Conservation (phyloP, 2,888 invertebrate genomes). For the Tyria jacobaeae region DNA sequence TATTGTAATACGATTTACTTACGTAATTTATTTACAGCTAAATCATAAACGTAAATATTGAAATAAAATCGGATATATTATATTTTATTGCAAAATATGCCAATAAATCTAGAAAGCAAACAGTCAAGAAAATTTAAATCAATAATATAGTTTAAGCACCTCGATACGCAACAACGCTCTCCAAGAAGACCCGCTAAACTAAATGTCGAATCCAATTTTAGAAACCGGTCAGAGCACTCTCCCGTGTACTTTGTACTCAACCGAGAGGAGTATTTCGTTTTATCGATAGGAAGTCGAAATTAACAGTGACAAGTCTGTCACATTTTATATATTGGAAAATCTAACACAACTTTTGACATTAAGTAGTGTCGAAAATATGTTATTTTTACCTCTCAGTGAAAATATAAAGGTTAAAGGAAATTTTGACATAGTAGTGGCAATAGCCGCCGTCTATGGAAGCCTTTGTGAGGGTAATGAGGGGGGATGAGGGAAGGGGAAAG, state of each 20-base stretch:
- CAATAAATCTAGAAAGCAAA: constrained; percentile 3
- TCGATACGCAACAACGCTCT: constrained; percentile 30
- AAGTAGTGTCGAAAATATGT: background rate
- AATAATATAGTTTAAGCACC: constrained; percentile 6
- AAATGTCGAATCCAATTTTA: constrained; percentile 74
- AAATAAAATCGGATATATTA: background rate
- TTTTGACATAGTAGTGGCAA: no score
- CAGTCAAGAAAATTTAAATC: constrained; percentile 3
- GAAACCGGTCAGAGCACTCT: constrained; percentile 72
- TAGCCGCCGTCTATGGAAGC: no score
- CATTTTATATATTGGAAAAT: background rate
- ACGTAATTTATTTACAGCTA: background rate
- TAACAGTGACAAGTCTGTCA: constrained; percentile 27
- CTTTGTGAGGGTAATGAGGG: no score
- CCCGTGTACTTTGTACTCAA: constrained; percentile 47
- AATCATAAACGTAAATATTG: background rate
- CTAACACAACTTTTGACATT: background rate
- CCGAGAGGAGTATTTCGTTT: constrained; percentile 50
- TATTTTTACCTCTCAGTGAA: no score
- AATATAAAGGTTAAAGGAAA: no score
- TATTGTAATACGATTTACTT: background rate
- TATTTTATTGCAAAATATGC: background rate
- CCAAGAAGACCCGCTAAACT: constrained; percentile 58
- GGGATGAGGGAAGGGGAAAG: no score
- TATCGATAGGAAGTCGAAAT: constrained; percentile 26